Conservation (phyloP, 2,113 vertebrate genomes). For the Melospiza melodia region DNA sequence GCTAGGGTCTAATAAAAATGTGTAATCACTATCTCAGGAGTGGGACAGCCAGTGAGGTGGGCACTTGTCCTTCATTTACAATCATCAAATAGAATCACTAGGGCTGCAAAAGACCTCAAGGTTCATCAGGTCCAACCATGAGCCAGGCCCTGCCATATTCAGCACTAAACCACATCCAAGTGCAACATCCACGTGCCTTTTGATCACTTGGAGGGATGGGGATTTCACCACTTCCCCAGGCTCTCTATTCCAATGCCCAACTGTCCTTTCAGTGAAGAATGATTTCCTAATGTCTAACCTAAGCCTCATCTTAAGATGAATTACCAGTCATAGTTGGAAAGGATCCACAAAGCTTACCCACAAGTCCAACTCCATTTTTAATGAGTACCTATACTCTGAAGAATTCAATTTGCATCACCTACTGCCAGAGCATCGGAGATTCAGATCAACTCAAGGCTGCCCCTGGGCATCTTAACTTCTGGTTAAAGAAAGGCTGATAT, state of each 20-base stretch:
- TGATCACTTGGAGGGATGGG: rapidly evolving
- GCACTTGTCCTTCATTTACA: background rate
- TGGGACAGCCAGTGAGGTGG: background rate
- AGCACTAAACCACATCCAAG: background rate
- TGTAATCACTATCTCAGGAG: background rate
- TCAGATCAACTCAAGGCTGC: background rate
- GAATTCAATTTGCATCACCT: background rate
- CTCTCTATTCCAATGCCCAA: background rate
- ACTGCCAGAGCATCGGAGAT: background rate
- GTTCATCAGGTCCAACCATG: background rate
- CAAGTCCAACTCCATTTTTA: background rate
- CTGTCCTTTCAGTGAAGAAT: background rate
- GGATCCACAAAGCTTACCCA: background rate
- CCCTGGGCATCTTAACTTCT: background rate
- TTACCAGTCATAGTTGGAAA: background rate
- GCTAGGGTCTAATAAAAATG: background rate
- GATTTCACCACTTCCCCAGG: background rate
- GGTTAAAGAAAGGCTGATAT: background rate
- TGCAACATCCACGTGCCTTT: background rate
- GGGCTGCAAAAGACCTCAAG: background rate
- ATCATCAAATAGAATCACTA: background rate
- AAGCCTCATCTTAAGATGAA: background rate
- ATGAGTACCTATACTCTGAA: background rate
- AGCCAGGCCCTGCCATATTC: background rate
- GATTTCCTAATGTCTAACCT: background rate